Conservation (phyloP, 2,113 vertebrate species). For the Galbula dea region DNA sequence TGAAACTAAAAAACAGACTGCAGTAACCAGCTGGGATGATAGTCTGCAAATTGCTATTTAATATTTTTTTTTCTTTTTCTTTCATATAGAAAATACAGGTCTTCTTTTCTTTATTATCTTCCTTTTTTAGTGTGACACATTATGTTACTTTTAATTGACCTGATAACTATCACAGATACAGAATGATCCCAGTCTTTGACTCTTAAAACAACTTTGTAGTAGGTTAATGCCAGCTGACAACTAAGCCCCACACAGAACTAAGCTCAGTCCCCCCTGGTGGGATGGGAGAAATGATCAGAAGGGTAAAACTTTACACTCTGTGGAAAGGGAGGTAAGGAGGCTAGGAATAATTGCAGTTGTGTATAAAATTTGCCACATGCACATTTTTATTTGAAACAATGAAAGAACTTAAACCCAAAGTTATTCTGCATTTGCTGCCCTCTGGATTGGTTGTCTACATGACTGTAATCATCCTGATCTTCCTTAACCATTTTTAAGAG, state of each 20-base stretch:
- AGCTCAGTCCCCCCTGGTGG: neutral
- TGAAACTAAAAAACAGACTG: neutral
- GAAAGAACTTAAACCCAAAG: neutral
- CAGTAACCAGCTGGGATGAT: constrained; percentile 1
- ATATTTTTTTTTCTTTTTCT: neutral
- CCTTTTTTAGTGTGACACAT: neutral
- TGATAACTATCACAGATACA: neutral
- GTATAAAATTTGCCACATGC: neutral
- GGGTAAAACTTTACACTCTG: neutral
- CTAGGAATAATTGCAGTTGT: neutral
- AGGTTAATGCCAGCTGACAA: neutral
- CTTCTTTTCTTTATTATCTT: neutral
- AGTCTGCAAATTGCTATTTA: neutral
- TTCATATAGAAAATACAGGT: neutral
- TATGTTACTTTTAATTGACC: neutral
- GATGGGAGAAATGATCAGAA: neutral
- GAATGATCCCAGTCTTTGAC: neutral
- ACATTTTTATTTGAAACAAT: neutral
- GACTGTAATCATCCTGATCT: neutral
- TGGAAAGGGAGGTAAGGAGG: neutral
- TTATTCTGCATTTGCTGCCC: neutral
- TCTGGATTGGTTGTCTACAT: neutral
- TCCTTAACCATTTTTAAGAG: neutral
- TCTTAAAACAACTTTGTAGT: neutral
- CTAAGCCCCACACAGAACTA: neutral